Conservation (phyloP, 2,888 invertebrate genomes). For the Ditula angustiorana region DNA sequence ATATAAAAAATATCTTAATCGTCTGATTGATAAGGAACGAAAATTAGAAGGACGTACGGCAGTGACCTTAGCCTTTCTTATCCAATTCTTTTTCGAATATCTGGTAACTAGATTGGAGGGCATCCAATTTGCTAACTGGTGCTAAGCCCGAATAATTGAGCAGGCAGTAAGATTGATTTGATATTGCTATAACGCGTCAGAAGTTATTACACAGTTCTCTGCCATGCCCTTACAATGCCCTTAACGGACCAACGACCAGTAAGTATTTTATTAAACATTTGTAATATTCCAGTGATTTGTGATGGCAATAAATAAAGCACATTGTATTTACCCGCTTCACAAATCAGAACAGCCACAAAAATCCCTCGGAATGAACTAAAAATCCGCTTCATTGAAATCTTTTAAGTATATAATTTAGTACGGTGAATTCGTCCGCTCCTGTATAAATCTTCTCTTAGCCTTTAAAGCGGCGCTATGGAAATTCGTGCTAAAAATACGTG, state of each 20-base stretch:
- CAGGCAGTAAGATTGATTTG: slow-evolving; percentile 20
- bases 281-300: slow-evolving; percentile 4
- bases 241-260: slow-evolving; percentile 4
- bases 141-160: slow-evolving; percentile 29
- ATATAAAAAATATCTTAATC: slow-evolving; percentile 16
- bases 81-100: neutral
- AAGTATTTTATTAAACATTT: neutral
- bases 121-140: slow-evolving; percentile 9
- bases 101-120: slow-evolving; percentile 25
- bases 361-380: neutral
- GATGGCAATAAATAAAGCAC: slow-evolving; percentile 5
- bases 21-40: neutral
- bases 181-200: slow-evolving; percentile 15
- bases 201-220: neutral
- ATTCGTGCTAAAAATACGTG: slow-evolving; percentile 43
- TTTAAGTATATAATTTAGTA: slow-evolving; percentile 29
- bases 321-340: neutral
- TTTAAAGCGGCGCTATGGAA: slow-evolving; percentile 37
- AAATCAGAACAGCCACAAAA: slow-evolving; percentile 10
- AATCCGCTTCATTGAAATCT: slow-evolving; percentile 25
- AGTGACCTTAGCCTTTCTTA: slow-evolving; percentile 11
- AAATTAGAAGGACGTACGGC: neutral
- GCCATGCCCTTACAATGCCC: neutral
- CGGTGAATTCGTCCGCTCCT: slow-evolving; percentile 17
- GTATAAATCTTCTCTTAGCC: slow-evolving; percentile 35